Evolutionary conservation across 2,888 invertebrate genomes (phyloP).

Genomic region (Diloba caeruleocephala): DNA sequence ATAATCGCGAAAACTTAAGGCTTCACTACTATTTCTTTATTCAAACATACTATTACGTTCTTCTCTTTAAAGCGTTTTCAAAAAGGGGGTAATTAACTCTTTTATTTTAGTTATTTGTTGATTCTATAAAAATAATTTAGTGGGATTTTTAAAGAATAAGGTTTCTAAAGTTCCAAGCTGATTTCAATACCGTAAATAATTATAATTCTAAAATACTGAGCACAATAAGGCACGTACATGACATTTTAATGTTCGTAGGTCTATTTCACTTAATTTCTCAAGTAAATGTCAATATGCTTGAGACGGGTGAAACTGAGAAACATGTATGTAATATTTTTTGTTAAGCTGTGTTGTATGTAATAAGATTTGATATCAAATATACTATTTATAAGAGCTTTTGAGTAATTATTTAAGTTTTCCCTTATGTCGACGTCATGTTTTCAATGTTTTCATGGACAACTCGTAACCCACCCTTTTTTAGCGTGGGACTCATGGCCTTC

Average conservation of each 20-base stretch:
- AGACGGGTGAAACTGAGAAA: constrained; percentile 33
- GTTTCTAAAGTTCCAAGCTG: constrained; percentile 1
- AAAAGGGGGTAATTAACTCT: too few species aligned
- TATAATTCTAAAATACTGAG: constrained; percentile 44
- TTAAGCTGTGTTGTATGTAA: constrained; percentile 83
- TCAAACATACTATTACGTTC: too few species aligned
- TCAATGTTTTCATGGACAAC: too few species aligned
- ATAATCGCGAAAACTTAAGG: too few species aligned
- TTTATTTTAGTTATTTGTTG: too few species aligned
- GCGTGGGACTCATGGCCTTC: too few species aligned
- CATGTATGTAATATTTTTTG: constrained; percentile 65
- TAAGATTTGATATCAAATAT: constrained; percentile 89
- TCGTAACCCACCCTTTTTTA: too few species aligned
- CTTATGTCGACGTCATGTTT: too few species aligned
- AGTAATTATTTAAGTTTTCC: constrained; percentile 56
- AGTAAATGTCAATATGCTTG: constrained; percentile 19
- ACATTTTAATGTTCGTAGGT: constrained; percentile 52
- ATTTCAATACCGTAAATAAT: constrained; percentile 32
- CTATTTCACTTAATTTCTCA: constrained; percentile 31
- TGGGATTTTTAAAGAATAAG: too few species aligned
- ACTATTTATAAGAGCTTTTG: constrained; percentile 77
- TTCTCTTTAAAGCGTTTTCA: too few species aligned
- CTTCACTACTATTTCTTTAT: too few species aligned
- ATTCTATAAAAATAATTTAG: too few species aligned
- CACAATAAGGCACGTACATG: constrained; percentile 61